A percentile compares a stretch with the other conserved stretches of the same genome.
Conservation (phyloP, 2,797 vertebrate species). For the Rhynchonycteris naso region DNA sequence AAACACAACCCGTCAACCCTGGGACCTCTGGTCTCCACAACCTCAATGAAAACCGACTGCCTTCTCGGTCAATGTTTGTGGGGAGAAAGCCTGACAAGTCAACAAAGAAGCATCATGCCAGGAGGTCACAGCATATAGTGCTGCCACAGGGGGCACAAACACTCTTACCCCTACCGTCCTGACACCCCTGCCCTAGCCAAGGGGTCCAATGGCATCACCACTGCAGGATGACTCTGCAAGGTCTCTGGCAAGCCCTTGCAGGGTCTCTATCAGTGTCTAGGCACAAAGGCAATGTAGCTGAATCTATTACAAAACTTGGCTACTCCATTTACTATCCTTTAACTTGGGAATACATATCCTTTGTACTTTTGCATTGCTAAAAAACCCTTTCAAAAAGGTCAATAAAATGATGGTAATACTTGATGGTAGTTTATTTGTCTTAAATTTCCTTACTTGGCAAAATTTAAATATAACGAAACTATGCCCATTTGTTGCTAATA, state of each 20-base stretch:
- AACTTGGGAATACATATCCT: neutral
- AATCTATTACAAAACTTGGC: neutral
- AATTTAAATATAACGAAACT: neutral
- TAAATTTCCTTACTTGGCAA: neutral
- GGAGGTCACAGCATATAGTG: neutral
- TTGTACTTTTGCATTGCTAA: neutral
- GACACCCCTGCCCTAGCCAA: neutral
- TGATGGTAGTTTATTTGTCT: neutral
- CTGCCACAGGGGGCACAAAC: neutral
- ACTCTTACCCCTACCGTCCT: neutral
- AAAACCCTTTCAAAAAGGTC: neutral
- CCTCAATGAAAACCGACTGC: neutral
- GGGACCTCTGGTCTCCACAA: neutral
- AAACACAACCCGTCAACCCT: neutral
- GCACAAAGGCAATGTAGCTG: neutral
- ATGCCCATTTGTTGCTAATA: neutral
- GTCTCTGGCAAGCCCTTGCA: neutral
- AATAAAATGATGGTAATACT: neutral
- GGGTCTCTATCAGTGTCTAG: neutral
- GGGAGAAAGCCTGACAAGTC: neutral
- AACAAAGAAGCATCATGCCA: neutral
- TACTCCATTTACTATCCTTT: neutral
- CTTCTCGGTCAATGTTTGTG: neutral
- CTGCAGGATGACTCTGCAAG: too few species aligned
- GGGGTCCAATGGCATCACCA: neutral